phyloP scores from a whole-genome alignment of 1,140 invertebrate species.

The Tetramorium alpestre region DNA sequence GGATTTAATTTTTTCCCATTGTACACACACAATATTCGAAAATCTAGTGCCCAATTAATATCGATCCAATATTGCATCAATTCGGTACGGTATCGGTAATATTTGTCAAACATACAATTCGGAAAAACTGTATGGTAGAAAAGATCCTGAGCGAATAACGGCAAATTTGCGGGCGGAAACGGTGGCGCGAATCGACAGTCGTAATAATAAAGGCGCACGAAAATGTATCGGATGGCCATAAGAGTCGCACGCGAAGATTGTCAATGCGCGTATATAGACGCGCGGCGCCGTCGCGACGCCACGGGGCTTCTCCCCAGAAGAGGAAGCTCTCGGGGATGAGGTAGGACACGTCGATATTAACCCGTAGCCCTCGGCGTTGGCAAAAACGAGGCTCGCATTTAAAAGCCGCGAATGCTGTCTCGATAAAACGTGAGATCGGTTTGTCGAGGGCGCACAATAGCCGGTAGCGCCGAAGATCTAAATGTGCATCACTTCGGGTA shows the following conservation, averaged over 20 bases:
- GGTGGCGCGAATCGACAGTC: constrained; percentile 39
- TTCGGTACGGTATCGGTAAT: neutral
- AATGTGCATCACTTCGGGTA: neutral
- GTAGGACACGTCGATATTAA: constrained; percentile 45
- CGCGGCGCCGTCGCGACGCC: constrained; percentile 60
- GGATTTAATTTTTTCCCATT: neutral
- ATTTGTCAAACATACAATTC: neutral
- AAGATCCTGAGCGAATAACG: neutral
- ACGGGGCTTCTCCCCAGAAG: constrained; percentile 8
- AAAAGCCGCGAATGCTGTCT: constrained; percentile 17
- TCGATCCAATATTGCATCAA: neutral
- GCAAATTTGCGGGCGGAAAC: neutral
- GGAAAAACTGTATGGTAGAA: neutral
- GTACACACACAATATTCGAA: neutral
- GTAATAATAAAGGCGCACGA: constrained; percentile 48
- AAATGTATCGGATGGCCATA: constrained; percentile 40
- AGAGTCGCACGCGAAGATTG: constrained; percentile 38
- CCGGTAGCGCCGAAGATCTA: neutral
- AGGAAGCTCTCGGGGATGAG: neutral
- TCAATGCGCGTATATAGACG: constrained; percentile 35
- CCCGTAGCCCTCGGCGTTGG: constrained; percentile 11
- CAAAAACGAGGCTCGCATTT: constrained; percentile 40
- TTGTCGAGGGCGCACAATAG: constrained; percentile 5
- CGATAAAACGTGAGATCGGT: constrained; percentile 24
- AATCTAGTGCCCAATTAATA: constrained; percentile 3